These are phyloP conservation scores for Styela plicata DNA, from an alignment of 23 tunicate species.

Conservation along the genomic window DNA sequence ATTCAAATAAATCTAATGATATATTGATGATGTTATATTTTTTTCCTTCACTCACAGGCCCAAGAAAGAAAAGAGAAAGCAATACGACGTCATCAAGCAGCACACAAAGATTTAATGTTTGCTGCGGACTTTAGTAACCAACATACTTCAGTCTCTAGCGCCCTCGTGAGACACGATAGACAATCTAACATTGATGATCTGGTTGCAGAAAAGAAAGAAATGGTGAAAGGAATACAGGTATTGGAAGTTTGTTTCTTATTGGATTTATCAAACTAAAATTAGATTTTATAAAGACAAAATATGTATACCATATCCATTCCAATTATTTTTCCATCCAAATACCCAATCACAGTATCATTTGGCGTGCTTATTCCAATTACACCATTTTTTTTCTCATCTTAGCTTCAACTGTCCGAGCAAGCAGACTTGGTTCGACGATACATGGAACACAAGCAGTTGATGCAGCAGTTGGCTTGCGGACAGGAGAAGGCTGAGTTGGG, in stretches of 20 bases:
- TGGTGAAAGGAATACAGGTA: constrained; percentile 67
- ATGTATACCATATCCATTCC: too few species aligned
- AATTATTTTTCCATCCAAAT: too few species aligned
- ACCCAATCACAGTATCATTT: too few species aligned
- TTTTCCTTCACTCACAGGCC: constrained; percentile 28
- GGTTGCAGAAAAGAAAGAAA: constrained; percentile 39
- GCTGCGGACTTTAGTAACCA: constrained; percentile 80
- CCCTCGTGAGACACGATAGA: constrained; percentile 76
- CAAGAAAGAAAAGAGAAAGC: constrained; percentile 75
- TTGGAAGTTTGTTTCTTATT: too few species aligned
- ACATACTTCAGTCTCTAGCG: constrained; percentile 76
- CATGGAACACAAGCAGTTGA: constrained; percentile 88
- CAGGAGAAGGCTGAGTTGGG: constrained; percentile 70
- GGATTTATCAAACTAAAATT: too few species aligned
- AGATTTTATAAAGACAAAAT: too few species aligned
- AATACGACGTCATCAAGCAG: constrained; percentile 46
- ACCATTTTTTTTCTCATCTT: constrained; percentile 3
- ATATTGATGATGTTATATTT: neutral
- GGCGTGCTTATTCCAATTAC: too few species aligned
- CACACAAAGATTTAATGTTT: constrained; percentile 58
- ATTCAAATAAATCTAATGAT: too few species aligned
- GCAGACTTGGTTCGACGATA: constrained; percentile 72
- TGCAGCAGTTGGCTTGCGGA: constrained; percentile 58
- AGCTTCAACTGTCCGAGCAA: constrained; percentile 79
- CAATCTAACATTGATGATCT: constrained; percentile 65